Evolutionary conservation across 1,140 invertebrate genomes (phyloP).

Genomic region (Potamilus streckersoni): DNA sequence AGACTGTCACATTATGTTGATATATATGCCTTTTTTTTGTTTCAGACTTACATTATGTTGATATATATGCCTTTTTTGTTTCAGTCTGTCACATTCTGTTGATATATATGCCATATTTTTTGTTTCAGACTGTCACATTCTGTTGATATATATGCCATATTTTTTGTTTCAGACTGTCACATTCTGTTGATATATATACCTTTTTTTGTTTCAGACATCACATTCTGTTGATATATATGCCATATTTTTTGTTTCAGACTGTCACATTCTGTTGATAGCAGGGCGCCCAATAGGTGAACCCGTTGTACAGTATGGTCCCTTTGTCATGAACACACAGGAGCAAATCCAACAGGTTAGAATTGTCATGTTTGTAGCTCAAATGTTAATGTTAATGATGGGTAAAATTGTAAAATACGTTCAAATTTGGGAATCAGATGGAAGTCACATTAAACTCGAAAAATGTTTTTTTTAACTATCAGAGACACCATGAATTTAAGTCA

Average conservation of each 20-base stretch:
- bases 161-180: constrained; percentile 19
- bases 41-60: too few species aligned
- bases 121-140: constrained; percentile 12
- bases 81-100: constrained; percentile 20
- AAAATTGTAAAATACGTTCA: too few species aligned
- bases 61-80: background rate
- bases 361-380: too few species aligned
- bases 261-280: constrained; percentile 26
- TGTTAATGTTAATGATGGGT: too few species aligned
- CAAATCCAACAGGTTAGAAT: constrained; percentile 59
- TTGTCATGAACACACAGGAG: constrained; percentile 67
- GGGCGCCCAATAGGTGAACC: constrained; percentile 31
- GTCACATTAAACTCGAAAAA: too few species aligned
- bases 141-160: too few species aligned
- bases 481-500: too few species aligned
- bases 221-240: too few species aligned
- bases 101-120: constrained; percentile 22
- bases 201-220: constrained; percentile 15
- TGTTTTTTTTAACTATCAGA: too few species aligned
- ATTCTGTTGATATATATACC: too few species aligned
- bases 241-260: constrained; percentile 12
- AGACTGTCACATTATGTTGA: background rate
- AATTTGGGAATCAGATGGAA: too few species aligned
- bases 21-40: too few species aligned
- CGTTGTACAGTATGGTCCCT: constrained; percentile 53